Evolutionary conservation across 2,888 invertebrate species (phyloP).

Genomic region (Osmoderma eremita): DNA sequence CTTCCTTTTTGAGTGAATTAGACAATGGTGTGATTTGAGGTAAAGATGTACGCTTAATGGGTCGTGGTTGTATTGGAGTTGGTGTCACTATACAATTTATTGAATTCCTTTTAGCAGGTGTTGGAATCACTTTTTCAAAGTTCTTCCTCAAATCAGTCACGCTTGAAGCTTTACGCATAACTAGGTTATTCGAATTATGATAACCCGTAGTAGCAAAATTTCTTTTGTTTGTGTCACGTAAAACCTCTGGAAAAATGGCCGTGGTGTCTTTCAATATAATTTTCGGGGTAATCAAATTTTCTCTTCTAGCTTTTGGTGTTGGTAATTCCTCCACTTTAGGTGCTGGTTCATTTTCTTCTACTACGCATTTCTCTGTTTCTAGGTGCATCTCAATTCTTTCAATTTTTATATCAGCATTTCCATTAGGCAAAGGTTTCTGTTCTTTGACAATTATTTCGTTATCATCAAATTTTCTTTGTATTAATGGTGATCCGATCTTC

Average conservation of each 20-base stretch:
- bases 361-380: neutral
- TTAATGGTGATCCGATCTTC: constrained; percentile 76
- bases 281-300: neutral
- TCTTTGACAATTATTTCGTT: constrained; percentile 54
- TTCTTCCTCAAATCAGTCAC: constrained; percentile 71
- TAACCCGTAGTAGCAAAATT: neutral
- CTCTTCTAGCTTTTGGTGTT: neutral
- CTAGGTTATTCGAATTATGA: constrained; percentile 4
- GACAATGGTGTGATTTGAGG: constrained; percentile 23
- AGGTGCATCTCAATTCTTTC: neutral
- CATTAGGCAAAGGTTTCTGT: neutral
- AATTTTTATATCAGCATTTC: neutral
- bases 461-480: constrained; percentile 77
- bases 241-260: constrained; percentile 2
- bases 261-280: constrained; percentile 6
- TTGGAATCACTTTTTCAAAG: constrained; percentile 62
- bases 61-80: constrained; percentile 25
- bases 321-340: constrained; percentile 1
- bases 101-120: constrained; percentile 35
- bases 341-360: constrained; percentile 2
- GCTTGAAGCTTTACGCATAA: constrained; percentile 54
- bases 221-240: neutral
- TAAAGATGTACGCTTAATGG: constrained; percentile 42
- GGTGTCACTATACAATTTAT: constrained; percentile 11
- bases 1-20: neutral